Base-by-base conservation (phyloP, 2,797 vertebrate species). In the Tragelaphus eurycerus region DNA sequence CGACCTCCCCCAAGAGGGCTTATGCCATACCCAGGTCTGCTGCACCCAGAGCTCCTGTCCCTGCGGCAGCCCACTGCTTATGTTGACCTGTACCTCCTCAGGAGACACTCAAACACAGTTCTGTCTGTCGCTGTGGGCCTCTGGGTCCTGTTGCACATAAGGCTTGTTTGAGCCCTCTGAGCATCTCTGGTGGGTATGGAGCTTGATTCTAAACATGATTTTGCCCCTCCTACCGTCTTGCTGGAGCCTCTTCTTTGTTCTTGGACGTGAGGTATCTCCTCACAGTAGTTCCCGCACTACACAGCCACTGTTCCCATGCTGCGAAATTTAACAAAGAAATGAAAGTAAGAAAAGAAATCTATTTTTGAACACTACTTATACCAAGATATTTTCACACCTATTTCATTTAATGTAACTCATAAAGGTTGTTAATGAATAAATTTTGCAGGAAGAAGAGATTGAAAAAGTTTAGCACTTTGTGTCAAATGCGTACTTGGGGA, bases 261-360 rank as follows among this genome's bases (percentile, higher is more conserved):
- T 38, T 38, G 34, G 10, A 71, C 0, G 0, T 71, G 34, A 10
- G 19, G 34, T 38, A 71, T 38, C 67, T 71, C 67, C 34, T 23
- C 67, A 38, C 34, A 71, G 11, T 38, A 1, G 1, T 34, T 38
- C 19, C 19, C 0, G n/a, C 34, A 13, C 10, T 5, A 1, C 19
- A 0, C 67, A 71, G 34, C 34, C 1, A 0, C 67, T 38, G 21
- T 71, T 71, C 19, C 67, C 11, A 10, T 71, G 19, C 67, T 23
- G 34, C 0, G 19, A 86, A 89, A 52, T 21, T 31, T 82, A 82
- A 64, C 5, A 83, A 89, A 89, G 9, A 74, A 59, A 46, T 34
- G 34, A 38, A 50, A 12, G 50, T 21, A 74, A 60, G 5, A 34
- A 48, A 60, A 71, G 1, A 59, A 92, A 67, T 38, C 62, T 93